phyloP scores from a whole-genome alignment of 2,888 invertebrate genomes.

The Oscheius onirici region DNA sequence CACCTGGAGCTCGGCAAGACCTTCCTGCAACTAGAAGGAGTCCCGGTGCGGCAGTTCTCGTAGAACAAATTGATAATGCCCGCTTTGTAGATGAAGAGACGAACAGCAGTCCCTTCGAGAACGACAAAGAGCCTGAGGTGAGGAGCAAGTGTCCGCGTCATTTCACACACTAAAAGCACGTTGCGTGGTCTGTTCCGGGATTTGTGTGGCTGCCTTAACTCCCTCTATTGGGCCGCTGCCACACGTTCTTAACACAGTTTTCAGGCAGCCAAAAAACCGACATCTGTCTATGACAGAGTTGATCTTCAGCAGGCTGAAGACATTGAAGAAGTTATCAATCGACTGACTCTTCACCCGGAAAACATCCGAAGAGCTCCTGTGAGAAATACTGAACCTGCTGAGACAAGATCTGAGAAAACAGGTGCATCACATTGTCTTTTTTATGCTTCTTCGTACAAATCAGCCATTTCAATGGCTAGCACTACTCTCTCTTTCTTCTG shows the following conservation, averaged over 20 bases:
- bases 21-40: constrained; percentile 39
- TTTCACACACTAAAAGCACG: background rate
- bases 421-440: background rate
- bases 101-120: constrained; percentile 53
- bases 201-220: background rate
- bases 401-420: constrained; percentile 16
- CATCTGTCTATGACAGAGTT: constrained; percentile 30
- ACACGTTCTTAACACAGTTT: background rate
- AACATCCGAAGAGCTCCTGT: constrained; percentile 53
- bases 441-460: background rate
- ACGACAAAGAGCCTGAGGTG: constrained; percentile 10
- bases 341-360: constrained; percentile 39
- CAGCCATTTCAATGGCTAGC: background rate
- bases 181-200: constrained; percentile 6
- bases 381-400: constrained; percentile 33
- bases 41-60: constrained; percentile 28
- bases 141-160: background rate
- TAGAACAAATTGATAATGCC: constrained; percentile 51
- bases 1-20: constrained; percentile 40
- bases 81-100: constrained; percentile 57
- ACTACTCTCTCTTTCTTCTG: background rate
- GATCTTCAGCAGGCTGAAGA: constrained; percentile 52
- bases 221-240: background rate
- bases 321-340: constrained; percentile 53
- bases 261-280: constrained; percentile 1